Percentiles rank a stretch among this genome's conserved stretches.
Evolutionary conservation across 2,113 vertebrate genomes (phyloP).

Genomic region (Turdus rufiventris): DNA sequence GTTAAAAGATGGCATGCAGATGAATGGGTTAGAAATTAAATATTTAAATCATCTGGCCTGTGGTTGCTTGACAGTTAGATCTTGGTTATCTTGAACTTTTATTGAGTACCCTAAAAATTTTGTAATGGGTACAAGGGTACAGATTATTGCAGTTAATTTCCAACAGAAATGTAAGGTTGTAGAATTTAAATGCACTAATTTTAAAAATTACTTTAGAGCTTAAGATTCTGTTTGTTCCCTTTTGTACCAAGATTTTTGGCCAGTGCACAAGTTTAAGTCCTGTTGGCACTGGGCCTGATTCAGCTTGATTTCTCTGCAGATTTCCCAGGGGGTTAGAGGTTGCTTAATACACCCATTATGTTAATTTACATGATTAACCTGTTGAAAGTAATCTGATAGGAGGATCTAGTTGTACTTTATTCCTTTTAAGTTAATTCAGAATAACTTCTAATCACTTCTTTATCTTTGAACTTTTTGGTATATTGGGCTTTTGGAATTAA

Average conservation of each 20-base stretch:
- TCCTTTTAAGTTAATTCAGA: conserved; percentile 5
- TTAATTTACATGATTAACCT: conserved; percentile 16
- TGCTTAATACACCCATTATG: neutral
- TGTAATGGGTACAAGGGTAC: neutral
- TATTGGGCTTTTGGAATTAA: neutral
- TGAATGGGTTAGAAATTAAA: neutral
- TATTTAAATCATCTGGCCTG: neutral
- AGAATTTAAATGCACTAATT: neutral
- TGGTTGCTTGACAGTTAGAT: neutral
- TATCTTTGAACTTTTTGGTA: neutral
- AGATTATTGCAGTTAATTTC: neutral
- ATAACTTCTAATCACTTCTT: neutral
- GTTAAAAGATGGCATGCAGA: neutral
- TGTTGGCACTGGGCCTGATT: neutral
- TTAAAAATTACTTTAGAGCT: neutral
- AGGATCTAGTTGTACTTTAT: neutral
- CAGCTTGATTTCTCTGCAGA: neutral
- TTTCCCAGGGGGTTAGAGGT: neutral
- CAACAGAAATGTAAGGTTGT: neutral
- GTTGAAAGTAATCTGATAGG: conserved; percentile 28
- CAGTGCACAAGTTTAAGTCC: neutral
- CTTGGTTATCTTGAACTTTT: neutral
- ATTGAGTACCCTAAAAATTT: neutral
- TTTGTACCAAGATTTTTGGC: conserved; percentile 6
- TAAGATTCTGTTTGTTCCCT: neutral